These are phyloP conservation scores for Struthidea cinerea DNA, from an alignment of 2,113 vertebrate genomes.

Conservation along the genomic window DNA sequence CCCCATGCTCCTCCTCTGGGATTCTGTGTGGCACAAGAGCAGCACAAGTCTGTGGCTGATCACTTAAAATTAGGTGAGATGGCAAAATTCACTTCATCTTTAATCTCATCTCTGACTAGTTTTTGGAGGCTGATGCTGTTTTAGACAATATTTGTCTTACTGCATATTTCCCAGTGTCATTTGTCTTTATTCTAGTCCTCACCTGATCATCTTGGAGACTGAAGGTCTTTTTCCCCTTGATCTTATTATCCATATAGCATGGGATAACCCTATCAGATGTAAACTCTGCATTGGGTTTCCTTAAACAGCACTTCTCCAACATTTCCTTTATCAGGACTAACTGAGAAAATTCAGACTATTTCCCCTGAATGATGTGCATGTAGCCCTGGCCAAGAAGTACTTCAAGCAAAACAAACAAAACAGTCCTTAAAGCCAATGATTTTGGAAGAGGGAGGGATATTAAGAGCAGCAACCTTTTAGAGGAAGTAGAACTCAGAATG, in stretches of 20 bases:
- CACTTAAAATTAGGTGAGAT: not conserved
- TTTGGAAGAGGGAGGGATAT: not conserved
- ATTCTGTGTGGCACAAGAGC: not conserved
- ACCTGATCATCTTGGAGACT: not conserved
- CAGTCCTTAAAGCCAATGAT: not conserved
- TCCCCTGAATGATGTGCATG: not conserved
- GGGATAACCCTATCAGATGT: not conserved
- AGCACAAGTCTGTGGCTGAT: not conserved
- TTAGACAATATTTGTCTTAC: not conserved
- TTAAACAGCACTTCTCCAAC: not conserved
- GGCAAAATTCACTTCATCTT: not conserved
- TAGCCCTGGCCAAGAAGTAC: not conserved
- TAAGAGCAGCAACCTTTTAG: not conserved
- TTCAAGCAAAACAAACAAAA: not conserved
- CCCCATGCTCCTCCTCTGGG: not conserved
- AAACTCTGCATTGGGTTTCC: not conserved
- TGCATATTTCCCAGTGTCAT: not conserved
- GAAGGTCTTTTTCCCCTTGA: not conserved
- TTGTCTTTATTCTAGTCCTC: not conserved
- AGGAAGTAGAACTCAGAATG: not conserved
- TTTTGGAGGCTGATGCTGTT: not conserved
- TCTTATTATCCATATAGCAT: not conserved
- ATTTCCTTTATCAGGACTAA: not conserved
- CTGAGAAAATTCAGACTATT: not conserved
- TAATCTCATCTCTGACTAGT: not conserved